Percentiles rank a stretch among this genome's conserved stretches.
These are phyloP conservation scores for Dicaeum eximium DNA, from an alignment of 2,113 vertebrate genomes.

Conservation along the genomic window DNA sequence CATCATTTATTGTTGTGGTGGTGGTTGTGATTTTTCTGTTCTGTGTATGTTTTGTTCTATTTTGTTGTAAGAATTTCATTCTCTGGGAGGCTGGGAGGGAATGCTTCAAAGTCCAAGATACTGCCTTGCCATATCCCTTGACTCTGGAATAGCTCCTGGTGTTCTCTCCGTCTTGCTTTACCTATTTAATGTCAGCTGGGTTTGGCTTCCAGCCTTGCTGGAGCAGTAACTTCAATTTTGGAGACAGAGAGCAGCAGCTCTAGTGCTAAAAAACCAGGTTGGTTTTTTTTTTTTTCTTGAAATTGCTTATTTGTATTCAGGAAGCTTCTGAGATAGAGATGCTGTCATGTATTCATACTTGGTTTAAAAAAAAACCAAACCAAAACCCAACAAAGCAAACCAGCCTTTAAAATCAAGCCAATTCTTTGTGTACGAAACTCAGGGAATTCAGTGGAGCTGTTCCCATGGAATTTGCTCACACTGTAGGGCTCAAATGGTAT, in stretches of 20 bases:
- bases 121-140: neutral
- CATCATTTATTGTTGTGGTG: neutral
- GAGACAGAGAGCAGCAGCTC: neutral
- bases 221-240: neutral
- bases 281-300: neutral
- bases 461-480: neutral
- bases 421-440: neutral
- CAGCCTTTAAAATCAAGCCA: neutral
- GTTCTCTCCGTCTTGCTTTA: neutral
- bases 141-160: neutral
- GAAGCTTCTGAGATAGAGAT: neutral
- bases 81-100: neutral
- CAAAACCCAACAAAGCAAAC: neutral
- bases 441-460: neutral
- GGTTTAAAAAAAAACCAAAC: neutral
- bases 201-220: neutral
- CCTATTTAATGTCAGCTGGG: neutral
- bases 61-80: neutral
- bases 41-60: neutral
- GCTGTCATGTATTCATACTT: neutral
- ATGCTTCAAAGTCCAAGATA: neutral
- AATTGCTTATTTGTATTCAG: neutral
- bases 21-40: neutral
- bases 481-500: neutral
- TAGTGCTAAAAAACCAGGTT: neutral